Conservation (phyloP, 30 jellyfish, hydroid and myxozoan species). For the Aurelia coerulea region DNA sequence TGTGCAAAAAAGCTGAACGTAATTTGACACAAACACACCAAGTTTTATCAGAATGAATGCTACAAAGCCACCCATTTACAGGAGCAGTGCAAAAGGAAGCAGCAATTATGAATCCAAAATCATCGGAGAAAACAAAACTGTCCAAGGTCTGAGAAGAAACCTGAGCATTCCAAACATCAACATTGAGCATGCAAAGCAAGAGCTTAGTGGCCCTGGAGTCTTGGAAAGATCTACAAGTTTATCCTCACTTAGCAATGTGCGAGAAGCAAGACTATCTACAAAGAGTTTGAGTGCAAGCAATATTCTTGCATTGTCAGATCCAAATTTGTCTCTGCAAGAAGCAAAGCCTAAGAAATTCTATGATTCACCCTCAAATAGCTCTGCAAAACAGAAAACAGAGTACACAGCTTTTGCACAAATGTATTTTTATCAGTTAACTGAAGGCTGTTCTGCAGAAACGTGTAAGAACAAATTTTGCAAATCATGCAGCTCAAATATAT, state of each 20-base stretch:
- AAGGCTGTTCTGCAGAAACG: conserved; percentile 72
- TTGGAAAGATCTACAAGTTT: conserved; percentile 57
- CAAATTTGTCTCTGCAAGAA: conserved; percentile 80
- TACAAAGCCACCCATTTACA: conserved; percentile 57
- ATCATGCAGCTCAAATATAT: conserved; percentile 42
- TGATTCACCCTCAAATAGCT: conserved; percentile 69
- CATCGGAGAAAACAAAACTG: conserved; percentile 15
- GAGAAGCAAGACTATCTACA: conserved; percentile 42
- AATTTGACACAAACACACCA: no score
- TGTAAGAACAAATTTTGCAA: conserved; percentile 78
- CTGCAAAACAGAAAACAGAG: conserved; percentile 78
- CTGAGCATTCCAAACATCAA: conserved; percentile 48
- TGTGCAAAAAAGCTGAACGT: no score
- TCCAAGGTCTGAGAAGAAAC: conserved; percentile 25
- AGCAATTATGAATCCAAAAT: conserved; percentile 32
- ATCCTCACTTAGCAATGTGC: conserved; percentile 33
- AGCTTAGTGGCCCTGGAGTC: conserved; percentile 39
- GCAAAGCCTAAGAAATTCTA: conserved; percentile 84
- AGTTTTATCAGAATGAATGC: conserved; percentile 25
- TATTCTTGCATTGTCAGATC: conserved; percentile 82
- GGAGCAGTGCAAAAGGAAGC: conserved; percentile 22
- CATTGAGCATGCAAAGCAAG: conserved; percentile 4
- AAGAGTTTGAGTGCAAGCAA: conserved; percentile 91
- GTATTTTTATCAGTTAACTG: conserved; percentile 86
- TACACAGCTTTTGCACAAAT: conserved; percentile 86